Evolutionary conservation across 1,140 invertebrate species (phyloP), one percentile per base, ranked within the genome.

Genomic region (Eriosoma lanigerum): DNA sequence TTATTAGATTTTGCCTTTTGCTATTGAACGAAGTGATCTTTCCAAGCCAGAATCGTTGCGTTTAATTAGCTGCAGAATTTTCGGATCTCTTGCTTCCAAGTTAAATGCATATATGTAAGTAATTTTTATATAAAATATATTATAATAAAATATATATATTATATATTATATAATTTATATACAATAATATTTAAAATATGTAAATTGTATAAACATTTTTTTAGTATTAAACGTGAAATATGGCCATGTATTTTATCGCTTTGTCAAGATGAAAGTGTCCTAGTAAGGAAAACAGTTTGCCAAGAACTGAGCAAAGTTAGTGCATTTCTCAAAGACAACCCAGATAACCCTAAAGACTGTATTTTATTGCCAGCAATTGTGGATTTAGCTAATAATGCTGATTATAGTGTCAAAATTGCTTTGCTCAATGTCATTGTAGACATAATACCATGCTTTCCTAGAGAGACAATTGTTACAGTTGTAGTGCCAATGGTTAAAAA

Each of bases 201-300:
- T 12, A 6, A 75, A 6, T 58, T 44, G 0, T 78, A 44, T 29
- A n/a, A n/a, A 3, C 8, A n/a, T 62, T 13, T n/a, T 44, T 78
- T 48, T 48, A 78, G 75, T 24, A 48, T 78, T 26, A 78, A 78
- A 78, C 75, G 75, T 62, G 75, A 78, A 78, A 78, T 78, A 78
- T 78, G 75, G 75, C 75, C 75, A n/a, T 78, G 75, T 58, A 78
- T 78, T 48, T 78, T 78, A 48, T 78, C 75, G 29, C 54, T 78
- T 26, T 78, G 75, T 26, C 75, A 78, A 48, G 75, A 78, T 3
- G 75, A 78, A 48, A 78, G 75, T 60, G 75, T 78, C 46, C 21
- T 48, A n/a, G 75, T 78, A 19, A 78, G 75, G 1, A 78, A 78
- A 62, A 78, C 56, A 17, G 75, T 78, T 44, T 78, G 75, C 19